Evolutionary conservation across 1,140 invertebrate genomes (phyloP), one percentile per base, ranked within the genome.

Genomic region (Scylla paramamosain): DNA sequence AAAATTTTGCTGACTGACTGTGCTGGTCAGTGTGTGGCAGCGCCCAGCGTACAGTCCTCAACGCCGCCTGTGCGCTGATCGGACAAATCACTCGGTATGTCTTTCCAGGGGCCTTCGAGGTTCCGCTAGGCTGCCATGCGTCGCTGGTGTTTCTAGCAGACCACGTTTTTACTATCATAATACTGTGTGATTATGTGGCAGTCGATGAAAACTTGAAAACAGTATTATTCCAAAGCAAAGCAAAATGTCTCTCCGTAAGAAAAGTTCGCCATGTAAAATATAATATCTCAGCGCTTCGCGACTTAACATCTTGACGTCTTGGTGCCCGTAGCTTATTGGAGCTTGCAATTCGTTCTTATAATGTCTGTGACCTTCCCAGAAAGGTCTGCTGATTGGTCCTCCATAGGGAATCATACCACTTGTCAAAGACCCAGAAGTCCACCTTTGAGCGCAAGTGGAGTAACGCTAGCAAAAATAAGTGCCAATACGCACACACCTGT

Each of bases 401-500:
- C 28, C 39, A 4, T 14, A 39, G 45, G 28, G 52, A 31, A 32
- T 93, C 28, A 45, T n/a, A 25, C 84, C 83, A 12, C 59, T 87
- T 14, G 28, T 32, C 25, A 6, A 25, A 25, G 4, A 83, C 12
- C 48, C 12, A 28, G 39, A 10, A 25, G n/a, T 82, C 29, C 31
- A 46, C 67, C n/a, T n/a, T 52, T 31, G 20, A 82, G 29, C 12
- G 12, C 45, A 91, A n/a, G n/a, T 84, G 45, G 31, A 84, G 77
- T 67, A 91, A 91, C 84, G 45, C 84, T 45, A 16, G 88, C 88
- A 67, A 94, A 94, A 94, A 91, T 90, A 91, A 91, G 88, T 52
- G 93, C 52, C 46, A 94, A 91, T 91, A 91, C 39, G 52, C 16
- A 25, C 39, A 83, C 93, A 94, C 93, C 93, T 94, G 93, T 52